phyloP scores from a whole-genome alignment of 2,888 invertebrate genomes.

The Aspidiotus rigidus region DNA sequence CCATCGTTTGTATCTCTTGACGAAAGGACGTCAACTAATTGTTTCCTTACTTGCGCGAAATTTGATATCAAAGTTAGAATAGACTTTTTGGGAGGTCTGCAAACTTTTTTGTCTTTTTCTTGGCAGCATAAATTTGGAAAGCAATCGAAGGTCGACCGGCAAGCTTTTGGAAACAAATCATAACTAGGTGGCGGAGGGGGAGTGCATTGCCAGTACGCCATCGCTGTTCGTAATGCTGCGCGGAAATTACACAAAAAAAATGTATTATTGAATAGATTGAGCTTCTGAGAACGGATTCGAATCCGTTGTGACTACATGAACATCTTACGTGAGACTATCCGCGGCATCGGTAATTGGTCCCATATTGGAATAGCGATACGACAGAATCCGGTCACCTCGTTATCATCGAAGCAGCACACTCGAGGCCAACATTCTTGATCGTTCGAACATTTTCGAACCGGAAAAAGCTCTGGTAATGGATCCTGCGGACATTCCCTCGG shows the following conservation, averaged over 20 bases:
- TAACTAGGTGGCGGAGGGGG: slow-evolving; percentile 57
- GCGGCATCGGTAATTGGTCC: slow-evolving; percentile 36
- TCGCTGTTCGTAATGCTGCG: slow-evolving; percentile 40
- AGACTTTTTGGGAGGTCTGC: slow-evolving; percentile 64
- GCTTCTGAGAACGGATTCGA: slow-evolving; percentile 1
- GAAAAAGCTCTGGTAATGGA: slow-evolving; percentile 58
- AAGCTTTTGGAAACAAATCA: slow-evolving; percentile 59
- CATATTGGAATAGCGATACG: slow-evolving; percentile 46
- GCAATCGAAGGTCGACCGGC: slow-evolving; percentile 62
- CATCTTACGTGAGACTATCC: slow-evolving; percentile 24
- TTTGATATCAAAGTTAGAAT: slow-evolving; percentile 46
- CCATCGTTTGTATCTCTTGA: neutral
- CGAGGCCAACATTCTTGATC: slow-evolving; percentile 66
- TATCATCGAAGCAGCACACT: slow-evolving; percentile 64
- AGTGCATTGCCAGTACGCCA: slow-evolving; percentile 63
- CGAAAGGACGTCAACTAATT: neutral
- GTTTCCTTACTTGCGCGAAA: slow-evolving; percentile 27
- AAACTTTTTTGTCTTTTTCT: slow-evolving; percentile 60
- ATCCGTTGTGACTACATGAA: neutral
- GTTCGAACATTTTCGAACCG: slow-evolving; percentile 56
- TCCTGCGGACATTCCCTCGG: slow-evolving; percentile 60
- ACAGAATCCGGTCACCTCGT: slow-evolving; percentile 53
- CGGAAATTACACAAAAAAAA: slow-evolving; percentile 17
- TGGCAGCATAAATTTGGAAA: slow-evolving; percentile 73
- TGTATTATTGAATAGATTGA: neutral